Evolutionary conservation across 2,888 invertebrate genomes (phyloP).

Genomic region (Netelia virgata): DNA sequence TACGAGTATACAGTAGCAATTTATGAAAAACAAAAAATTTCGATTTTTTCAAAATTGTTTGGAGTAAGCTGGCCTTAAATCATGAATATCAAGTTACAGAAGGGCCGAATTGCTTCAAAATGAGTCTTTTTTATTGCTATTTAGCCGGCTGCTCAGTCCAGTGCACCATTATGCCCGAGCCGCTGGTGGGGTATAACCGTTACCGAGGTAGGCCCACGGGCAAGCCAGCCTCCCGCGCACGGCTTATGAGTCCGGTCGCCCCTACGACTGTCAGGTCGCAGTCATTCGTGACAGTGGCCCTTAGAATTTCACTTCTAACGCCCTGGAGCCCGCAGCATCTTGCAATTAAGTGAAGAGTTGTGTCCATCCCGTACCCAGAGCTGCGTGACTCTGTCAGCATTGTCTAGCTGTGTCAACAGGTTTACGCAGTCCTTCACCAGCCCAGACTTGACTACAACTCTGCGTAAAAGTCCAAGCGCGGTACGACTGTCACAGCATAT

Average conservation of each 20-base stretch:
- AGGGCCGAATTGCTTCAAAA: no score
- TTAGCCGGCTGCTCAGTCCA: not conserved
- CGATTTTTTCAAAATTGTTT: no score
- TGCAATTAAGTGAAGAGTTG: slow-evolving; percentile 9
- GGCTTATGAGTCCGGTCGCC: slow-evolving; percentile 5
- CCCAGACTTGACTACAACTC: slow-evolving; percentile 1
- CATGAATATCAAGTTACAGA: no score
- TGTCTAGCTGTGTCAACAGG: not conserved
- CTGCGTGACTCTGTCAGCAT: not conserved
- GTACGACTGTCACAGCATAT: slow-evolving; percentile 52
- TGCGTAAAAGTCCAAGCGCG: not conserved
- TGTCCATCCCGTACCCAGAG: slow-evolving; percentile 34
- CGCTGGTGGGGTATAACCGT: not conserved
- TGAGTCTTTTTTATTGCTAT: no score
- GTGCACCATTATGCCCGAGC: slow-evolving; percentile 27
- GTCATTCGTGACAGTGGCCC: slow-evolving; percentile 1
- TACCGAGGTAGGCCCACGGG: not conserved
- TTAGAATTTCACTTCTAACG: not conserved
- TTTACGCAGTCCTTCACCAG: not conserved
- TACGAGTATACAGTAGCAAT: no score
- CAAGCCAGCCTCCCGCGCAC: slow-evolving; percentile 16
- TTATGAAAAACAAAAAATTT: no score
- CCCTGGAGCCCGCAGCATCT: slow-evolving; percentile 30
- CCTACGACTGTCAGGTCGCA: slow-evolving; percentile 6
- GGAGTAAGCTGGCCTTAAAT: no score